Percentiles rank a stretch among this genome's conserved stretches.
phyloP scores from a whole-genome alignment of 2,113 vertebrate species.

The Hyaena hyaena region DNA sequence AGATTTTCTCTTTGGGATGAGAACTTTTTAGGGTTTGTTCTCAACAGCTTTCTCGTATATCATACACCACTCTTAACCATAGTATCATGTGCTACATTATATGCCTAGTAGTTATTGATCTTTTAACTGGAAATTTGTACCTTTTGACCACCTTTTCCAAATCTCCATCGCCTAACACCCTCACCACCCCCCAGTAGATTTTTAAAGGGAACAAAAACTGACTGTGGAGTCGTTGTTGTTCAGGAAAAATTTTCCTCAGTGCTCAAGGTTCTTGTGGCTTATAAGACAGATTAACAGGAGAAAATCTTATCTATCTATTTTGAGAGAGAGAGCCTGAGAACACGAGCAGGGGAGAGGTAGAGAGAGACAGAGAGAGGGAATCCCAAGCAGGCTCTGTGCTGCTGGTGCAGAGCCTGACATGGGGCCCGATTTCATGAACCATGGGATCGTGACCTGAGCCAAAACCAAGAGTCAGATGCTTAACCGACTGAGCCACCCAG shows the following conservation, averaged over 20 bases:
- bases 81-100: not conserved
- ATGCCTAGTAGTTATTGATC: not conserved
- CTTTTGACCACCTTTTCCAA: not conserved
- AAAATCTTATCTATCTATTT: not conserved
- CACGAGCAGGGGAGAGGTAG: too few relatives aligned
- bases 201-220: slow-evolving; percentile 61
- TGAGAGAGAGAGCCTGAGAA: too few relatives aligned
- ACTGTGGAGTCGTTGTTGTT: slow-evolving; percentile 20
- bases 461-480: too few relatives aligned
- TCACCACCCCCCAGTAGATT: not conserved
- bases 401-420: too few relatives aligned
- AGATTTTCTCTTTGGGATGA: not conserved
- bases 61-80: not conserved
- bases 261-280: not conserved
- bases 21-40: not conserved
- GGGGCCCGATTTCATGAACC: too few relatives aligned
- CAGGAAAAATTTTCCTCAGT: not conserved
- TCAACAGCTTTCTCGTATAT: not conserved
- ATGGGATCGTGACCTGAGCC: too few relatives aligned
- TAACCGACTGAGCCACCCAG: too few relatives aligned
- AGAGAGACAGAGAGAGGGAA: too few relatives aligned
- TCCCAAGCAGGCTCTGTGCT: too few relatives aligned
- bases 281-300: not conserved
- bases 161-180: not conserved
- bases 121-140: not conserved